Base-by-base conservation (phyloP, 2,113 vertebrate species). In the Bujurquina vittata region DNA sequence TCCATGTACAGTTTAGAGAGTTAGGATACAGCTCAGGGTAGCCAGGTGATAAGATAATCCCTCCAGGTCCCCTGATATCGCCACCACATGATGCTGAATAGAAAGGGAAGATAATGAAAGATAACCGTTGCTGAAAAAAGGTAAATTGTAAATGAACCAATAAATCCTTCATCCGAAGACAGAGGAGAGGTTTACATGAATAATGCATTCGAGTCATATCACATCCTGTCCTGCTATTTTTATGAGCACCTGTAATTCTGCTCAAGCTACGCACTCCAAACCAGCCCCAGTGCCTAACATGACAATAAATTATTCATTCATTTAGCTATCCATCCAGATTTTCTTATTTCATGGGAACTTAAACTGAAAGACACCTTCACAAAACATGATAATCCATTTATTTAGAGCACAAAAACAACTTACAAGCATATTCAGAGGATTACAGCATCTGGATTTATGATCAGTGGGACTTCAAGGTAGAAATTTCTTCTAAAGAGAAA, bases 1-100 rank as follows among this genome's bases (percentile, higher is more conserved):
- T 95, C 98, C 98, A 99, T 1, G 99, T 97, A 52, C 98, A 99
- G 91, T 99, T 99, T 90, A 99, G 96, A 87, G 98, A 99, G 96
- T 98, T 99, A 1, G 98, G 97, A 40, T 99, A 99, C 18, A 98
- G 97, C 82, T 99, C 98, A 0, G 98, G 98, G 57, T 96, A 99
- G 58, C 98, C 99, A 17, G 98, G 98, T 46, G 98, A 99, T 60
- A 99, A 96, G 77, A 99, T 98, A 80, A 98, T 96, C 58, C 98
- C 98, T 0, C 95, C 96, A 0, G 97, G 96, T 11, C 97, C 95
- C 9, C 95, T 97, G 87, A 99, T 98, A 91, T 99, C 97, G 84
- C 99, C 98, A 85, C 98, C 98, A 74, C 98, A 99, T 0, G 97
- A 97, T 31, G 99, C 98, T 99, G 95, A 61, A 89, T 86, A 73